Base-by-base conservation (phyloP, 2,888 invertebrate species). In the Sinotaia quadrata region DNA sequence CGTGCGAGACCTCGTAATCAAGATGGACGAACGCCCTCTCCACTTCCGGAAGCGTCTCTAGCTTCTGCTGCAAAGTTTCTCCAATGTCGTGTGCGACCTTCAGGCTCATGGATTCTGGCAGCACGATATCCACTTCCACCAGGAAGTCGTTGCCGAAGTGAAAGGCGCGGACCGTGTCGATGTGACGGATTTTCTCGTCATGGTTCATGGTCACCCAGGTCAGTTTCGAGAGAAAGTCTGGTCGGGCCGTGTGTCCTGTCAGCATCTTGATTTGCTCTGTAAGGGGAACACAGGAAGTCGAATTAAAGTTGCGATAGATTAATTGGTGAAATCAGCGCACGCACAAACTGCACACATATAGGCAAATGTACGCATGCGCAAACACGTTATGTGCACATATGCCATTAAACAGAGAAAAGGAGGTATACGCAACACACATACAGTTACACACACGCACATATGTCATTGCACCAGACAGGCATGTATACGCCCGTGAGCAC, bases 21-120 rank as follows among this genome's bases (percentile, higher is more conserved):
- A 89, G 78, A 75, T 90, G 90, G 0, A 90, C 90, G 75, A 90
- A 90, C 0, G 89, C 89, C 47, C 90, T 77, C 75, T 90, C 90
- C 18, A 90, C 89, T 63, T 89, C 87, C 24, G 87, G 84, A 59
- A 90, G 73, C 34, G 83, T 80, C 76, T 90, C 90, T 51, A 90
- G 81, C 74, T 88, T 89, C 66, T 86, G 85, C 78, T 90, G 90
- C 36, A 90, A 82, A 4, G 85, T 76, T 78, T 90, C 90, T 2
- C 87, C 87, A 51, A 90, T 89, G 77, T 90, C 89, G 69, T 90
- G 90, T 0, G 89, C 86, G 60, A 87, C 84, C 31, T 81, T 81
- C 37, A 90, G 77, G 0, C 80, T 77, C 89, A 90, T 89, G 29
- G 85, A 80, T 58, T 85, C 84, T 18, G 89, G 88, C 49, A 90